These are phyloP conservation scores for Dolichotis patagonum DNA, from an alignment of 2,113 vertebrate genomes.

Conservation along the genomic window DNA sequence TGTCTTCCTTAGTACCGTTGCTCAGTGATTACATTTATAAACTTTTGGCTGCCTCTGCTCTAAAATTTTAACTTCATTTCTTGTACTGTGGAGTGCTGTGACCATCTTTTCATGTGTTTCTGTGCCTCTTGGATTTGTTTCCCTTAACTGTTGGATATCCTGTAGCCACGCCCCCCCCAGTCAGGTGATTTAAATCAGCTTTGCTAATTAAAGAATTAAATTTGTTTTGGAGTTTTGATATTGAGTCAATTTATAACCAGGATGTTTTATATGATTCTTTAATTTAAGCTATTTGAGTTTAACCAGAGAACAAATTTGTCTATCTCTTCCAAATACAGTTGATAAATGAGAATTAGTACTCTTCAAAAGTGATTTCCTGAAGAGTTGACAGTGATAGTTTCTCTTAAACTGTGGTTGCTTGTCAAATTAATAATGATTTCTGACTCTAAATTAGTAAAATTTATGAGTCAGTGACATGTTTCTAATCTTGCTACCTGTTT, in stretches of 20 bases:
- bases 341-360: conserved; percentile 31
- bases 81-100: not conserved
- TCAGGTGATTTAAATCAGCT: not conserved
- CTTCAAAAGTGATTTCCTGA: conserved; percentile 52
- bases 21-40: not conserved
- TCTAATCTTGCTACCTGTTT: not conserved
- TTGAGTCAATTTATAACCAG: not conserved
- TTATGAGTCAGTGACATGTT: not conserved
- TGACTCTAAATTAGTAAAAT: not conserved
- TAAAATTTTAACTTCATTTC: conserved; percentile 22
- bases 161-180: not conserved
- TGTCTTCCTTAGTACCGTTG: not conserved
- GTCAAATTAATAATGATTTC: conserved; percentile 43
- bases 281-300: conserved; percentile 27
- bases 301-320: not conserved
- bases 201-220: conserved; percentile 8
- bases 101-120: not conserved
- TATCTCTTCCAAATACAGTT: not conserved
- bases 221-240: conserved; percentile 36
- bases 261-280: conserved; percentile 22
- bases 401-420: not conserved
- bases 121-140: not conserved
- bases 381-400: not conserved
- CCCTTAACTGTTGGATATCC: not conserved
- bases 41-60: not conserved